A percentile compares a stretch with the other conserved stretches of the same genome.
Evolutionary conservation across 2,113 vertebrate genomes (phyloP).

Genomic region (Sinocyclocheilus anshuiensis): DNA sequence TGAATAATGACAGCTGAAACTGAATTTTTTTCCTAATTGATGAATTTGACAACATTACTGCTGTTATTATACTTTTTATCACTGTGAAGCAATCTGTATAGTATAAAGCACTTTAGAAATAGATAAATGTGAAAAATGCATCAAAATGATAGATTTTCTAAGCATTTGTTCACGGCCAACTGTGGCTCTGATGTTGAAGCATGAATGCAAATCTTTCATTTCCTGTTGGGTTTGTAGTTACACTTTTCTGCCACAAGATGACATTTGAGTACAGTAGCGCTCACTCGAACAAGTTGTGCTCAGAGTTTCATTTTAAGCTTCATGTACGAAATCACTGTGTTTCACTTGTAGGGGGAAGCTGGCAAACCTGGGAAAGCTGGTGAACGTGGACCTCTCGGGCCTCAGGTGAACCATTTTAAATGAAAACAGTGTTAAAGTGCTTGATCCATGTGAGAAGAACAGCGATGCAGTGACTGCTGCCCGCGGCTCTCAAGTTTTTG

Average conservation of each 20-base stretch:
- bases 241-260: slow-evolving; percentile 62
- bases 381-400: slow-evolving; percentile 79
- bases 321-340: slow-evolving; percentile 11
- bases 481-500: slow-evolving; percentile 6
- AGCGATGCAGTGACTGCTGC: not conserved
- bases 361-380: slow-evolving; percentile 83
- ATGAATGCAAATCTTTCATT: not conserved
- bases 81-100: not conserved
- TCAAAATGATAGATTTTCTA: too few relatives aligned
- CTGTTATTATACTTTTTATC: not conserved
- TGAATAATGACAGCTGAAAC: not conserved
- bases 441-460: not conserved
- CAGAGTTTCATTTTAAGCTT: not conserved
- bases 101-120: not conserved
- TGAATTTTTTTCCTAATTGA: not conserved
- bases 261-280: slow-evolving; percentile 51
- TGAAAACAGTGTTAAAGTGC: not conserved
- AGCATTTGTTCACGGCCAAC: not conserved
- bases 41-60: not conserved
- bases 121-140: not conserved
- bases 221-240: not conserved
- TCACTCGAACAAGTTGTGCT: not conserved
- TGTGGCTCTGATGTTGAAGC: slow-evolving; percentile 5
- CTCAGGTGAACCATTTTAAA: slow-evolving; percentile 72
- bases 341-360: slow-evolving; percentile 75